These are phyloP conservation scores for Nemoura dubitans DNA, from an alignment of 2,888 invertebrate species.

Conservation along the genomic window DNA sequence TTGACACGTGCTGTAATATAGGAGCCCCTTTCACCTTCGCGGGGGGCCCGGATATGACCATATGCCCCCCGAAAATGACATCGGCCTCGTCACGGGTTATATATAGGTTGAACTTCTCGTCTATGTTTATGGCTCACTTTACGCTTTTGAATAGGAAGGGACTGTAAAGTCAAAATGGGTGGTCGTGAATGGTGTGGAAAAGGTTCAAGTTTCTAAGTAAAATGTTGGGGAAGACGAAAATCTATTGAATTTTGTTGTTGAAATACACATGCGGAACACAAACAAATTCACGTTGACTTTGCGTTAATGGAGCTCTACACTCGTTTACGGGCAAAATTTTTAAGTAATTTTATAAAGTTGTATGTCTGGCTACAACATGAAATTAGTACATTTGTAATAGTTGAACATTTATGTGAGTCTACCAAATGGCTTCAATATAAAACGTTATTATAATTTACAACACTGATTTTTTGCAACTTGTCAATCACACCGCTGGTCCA, in stretches of 20 bases:
- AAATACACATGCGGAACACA: neutral
- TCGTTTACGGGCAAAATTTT: too few species aligned
- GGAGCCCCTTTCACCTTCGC: neutral
- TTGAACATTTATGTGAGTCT: too few species aligned
- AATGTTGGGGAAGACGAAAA: neutral
- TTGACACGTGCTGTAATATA: neutral
- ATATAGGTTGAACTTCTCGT: neutral
- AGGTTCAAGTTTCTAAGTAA: neutral
- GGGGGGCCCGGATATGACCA: conserved; percentile 12
- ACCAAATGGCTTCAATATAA: too few species aligned
- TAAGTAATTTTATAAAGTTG: too few species aligned
- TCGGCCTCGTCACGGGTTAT: neutral
- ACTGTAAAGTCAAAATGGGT: neutral
- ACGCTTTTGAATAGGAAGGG: neutral
- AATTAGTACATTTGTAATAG: too few species aligned
- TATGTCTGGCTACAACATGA: too few species aligned
- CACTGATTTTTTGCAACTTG: too few species aligned
- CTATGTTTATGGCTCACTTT: conserved; percentile 1
- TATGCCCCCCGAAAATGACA: neutral
- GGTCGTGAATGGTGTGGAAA: neutral
- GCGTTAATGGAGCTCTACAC: too few species aligned
- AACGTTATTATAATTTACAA: too few species aligned
- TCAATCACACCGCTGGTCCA: too few species aligned
- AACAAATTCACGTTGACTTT: too few species aligned
- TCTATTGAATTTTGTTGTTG: neutral